These are phyloP conservation scores for Drosophila borborema DNA, from an alignment of 2,888 invertebrate species.

Conservation along the genomic window DNA sequence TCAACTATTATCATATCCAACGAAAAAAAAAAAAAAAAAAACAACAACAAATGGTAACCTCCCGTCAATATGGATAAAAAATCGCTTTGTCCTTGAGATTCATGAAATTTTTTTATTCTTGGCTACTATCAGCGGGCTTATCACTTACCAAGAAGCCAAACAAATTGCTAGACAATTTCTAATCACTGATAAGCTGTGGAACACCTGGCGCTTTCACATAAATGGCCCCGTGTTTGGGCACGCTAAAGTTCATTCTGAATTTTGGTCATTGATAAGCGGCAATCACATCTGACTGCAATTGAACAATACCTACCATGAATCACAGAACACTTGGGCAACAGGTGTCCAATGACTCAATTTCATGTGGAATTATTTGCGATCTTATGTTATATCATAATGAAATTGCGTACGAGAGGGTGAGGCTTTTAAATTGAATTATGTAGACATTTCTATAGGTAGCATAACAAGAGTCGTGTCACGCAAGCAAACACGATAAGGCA, in stretches of 20 bases:
- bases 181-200: slow-evolving; percentile 46
- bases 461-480: background rate
- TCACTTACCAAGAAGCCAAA: slow-evolving; percentile 25
- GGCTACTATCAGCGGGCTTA: slow-evolving; percentile 22
- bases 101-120: background rate
- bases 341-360: slow-evolving; percentile 38
- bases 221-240: background rate
- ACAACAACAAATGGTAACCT: background rate
- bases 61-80: background rate
- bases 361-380: background rate
- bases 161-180: slow-evolving; percentile 41
- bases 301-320: slow-evolving; percentile 39
- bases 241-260: slow-evolving; percentile 54
- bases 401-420: background rate
- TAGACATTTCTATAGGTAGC: background rate
- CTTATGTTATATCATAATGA: background rate
- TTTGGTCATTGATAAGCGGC: slow-evolving; percentile 45
- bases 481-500: background rate
- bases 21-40: background rate
- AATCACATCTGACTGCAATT: background rate
- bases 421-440: background rate
- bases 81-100: slow-evolving; percentile 12
- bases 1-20: background rate
- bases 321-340: slow-evolving; percentile 34
- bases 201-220: slow-evolving; percentile 45